Evolutionary conservation across 1,140 invertebrate genomes (phyloP).

Genomic region (Teleopsis dalmanni): DNA sequence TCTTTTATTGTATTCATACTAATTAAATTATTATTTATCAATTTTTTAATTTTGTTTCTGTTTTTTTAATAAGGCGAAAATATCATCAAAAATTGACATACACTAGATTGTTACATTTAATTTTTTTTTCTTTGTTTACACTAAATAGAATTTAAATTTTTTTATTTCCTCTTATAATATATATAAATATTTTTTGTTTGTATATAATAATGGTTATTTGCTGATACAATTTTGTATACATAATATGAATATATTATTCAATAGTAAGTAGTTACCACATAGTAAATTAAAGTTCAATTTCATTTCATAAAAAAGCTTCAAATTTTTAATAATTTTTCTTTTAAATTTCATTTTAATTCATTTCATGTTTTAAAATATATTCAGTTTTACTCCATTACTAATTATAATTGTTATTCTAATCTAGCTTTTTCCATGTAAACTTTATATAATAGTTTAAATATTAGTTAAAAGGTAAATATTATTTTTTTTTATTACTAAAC

Average conservation of each 20-base stretch:
- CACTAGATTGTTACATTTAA: conserved; percentile 9
- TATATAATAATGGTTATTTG: not conserved
- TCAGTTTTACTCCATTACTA: no score
- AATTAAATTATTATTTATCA: conserved; percentile 2
- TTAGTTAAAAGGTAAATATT: no score
- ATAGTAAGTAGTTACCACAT: not conserved
- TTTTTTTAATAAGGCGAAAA: conserved; percentile 14
- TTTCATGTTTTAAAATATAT: no score
- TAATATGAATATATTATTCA: not conserved
- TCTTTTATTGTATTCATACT: conserved; percentile 2
- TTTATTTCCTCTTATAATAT: conserved; percentile 1
- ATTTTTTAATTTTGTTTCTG: conserved; percentile 1
- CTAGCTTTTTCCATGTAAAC: no score
- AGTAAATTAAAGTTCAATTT: not conserved
- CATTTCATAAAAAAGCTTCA: not conserved
- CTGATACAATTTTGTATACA: not conserved
- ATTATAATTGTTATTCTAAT: no score
- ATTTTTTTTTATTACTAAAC: no score
- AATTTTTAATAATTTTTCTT: no score
- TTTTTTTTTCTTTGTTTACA: not conserved
- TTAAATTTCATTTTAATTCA: no score
- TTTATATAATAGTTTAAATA: no score
- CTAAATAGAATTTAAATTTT: not conserved
- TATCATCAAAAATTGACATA: conserved; percentile 15
- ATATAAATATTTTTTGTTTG: not conserved